Conservation (phyloP, 1,140 invertebrate species). For the Drosophila orena region DNA sequence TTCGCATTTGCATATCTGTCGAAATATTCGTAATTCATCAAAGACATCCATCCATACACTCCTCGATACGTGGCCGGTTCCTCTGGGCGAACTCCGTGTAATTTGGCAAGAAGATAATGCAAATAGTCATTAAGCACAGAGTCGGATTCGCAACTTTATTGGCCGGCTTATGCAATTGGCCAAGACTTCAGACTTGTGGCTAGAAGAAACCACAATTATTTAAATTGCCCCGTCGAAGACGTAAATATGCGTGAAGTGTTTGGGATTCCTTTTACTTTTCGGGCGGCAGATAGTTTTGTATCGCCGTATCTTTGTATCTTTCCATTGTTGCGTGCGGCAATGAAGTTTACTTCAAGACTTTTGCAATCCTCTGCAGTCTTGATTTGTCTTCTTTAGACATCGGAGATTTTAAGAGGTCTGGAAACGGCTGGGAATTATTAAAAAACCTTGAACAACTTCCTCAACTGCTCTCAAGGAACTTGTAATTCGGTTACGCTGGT, state of each 20-base stretch:
- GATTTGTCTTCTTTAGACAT: not conserved
- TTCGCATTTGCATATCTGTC: constrained; percentile 71
- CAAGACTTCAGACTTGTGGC: constrained; percentile 32
- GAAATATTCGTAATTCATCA: constrained; percentile 69
- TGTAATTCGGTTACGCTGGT: constrained; percentile 54
- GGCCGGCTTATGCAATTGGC: constrained; percentile 59
- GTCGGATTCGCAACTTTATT: constrained; percentile 32
- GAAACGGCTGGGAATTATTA: not conserved
- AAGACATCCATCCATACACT: constrained; percentile 43
- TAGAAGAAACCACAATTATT: constrained; percentile 80
- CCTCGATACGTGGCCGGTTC: constrained; percentile 26
- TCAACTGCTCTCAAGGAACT: constrained; percentile 16
- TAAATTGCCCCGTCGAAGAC: constrained; percentile 63
- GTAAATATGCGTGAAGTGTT: constrained; percentile 57
- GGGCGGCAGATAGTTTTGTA: constrained; percentile 38
- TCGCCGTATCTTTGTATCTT: constrained; percentile 37
- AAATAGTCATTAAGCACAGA: constrained; percentile 76
- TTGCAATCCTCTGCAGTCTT: constrained; percentile 5
- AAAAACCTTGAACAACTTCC: not conserved
- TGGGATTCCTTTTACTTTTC: constrained; percentile 68
- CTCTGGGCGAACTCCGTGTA: constrained; percentile 56
- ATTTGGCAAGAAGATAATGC: constrained; percentile 74
- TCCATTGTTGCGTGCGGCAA: constrained; percentile 30
- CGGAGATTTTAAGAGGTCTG: constrained; percentile 6
- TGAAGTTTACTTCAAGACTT: constrained; percentile 4